Evolutionary conservation across 2,113 vertebrate genomes (phyloP).

Genomic region (Neolamprologus cancellatus): DNA sequence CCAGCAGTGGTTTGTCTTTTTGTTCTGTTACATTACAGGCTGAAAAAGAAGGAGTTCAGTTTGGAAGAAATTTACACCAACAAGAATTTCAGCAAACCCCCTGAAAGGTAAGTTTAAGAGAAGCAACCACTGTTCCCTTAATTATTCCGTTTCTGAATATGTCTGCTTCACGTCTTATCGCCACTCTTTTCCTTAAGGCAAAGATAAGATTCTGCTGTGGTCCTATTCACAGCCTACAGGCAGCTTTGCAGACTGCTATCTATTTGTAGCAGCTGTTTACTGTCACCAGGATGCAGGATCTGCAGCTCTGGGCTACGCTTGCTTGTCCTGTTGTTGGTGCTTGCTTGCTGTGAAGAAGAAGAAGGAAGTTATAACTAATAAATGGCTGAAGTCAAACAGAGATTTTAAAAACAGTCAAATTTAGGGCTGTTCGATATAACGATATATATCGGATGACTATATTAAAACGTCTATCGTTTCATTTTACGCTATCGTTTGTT

Average conservation of each 20-base stretch:
- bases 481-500: no score
- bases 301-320: background rate
- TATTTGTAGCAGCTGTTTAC: background rate
- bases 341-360: background rate
- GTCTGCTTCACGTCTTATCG: background rate
- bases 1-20: background rate
- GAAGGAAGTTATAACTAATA: background rate
- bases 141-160: background rate
- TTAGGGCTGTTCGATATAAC: background rate
- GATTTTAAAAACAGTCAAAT: background rate
- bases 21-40: constrained; percentile 51
- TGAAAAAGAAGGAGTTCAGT: constrained; percentile 88
- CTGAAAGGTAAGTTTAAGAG: constrained; percentile 72
- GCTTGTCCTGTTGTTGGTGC: background rate
- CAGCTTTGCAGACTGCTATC: background rate
- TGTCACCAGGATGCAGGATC: background rate
- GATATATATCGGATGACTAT: fast-evolving
- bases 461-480: fast-evolving
- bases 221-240: background rate
- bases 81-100: constrained; percentile 83
- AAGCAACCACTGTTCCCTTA: background rate
- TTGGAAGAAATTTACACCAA: constrained; percentile 92
- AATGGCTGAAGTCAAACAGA: background rate
- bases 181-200: background rate
- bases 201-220: background rate